Conservation (phyloP, 2,888 invertebrate genomes). For the Ctenicera cuprea region DNA sequence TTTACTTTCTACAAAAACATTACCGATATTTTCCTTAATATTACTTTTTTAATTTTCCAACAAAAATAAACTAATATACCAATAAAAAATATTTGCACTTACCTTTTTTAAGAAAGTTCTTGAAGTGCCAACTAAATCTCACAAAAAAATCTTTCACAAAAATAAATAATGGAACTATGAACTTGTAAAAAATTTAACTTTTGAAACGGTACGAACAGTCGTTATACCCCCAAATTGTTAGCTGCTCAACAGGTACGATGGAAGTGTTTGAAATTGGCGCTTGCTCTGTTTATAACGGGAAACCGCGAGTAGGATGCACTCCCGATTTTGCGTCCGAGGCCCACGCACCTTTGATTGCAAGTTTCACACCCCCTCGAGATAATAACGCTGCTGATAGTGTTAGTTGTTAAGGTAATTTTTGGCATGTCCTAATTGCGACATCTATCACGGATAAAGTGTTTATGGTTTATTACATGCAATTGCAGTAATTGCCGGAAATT, state of each 20-base stretch:
- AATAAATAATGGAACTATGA: not conserved
- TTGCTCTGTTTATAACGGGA: constrained; percentile 57
- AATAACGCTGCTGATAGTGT: not conserved
- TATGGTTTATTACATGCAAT: no score
- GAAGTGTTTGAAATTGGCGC: constrained; percentile 59
- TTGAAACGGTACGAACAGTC: not conserved
- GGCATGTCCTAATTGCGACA: no score
- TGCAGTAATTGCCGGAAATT: no score
- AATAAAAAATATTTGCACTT: no score
- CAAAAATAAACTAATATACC: no score
- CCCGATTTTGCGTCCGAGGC: constrained; percentile 49
- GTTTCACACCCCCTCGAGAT: constrained; percentile 17
- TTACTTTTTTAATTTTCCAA: no score
- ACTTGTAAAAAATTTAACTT: not conserved
- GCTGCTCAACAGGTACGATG: constrained; percentile 58
- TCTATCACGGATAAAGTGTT: no score
- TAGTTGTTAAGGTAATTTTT: no score
- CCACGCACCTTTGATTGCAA: constrained; percentile 39
- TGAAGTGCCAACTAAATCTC: no score
- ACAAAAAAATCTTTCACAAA: not conserved
- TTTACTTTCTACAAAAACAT: no score
- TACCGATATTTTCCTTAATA: no score
- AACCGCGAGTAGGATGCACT: constrained; percentile 54
- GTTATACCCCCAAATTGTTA: constrained; percentile 40
- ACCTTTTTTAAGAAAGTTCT: no score